Evolutionary conservation across 2,797 vertebrate species (phyloP).

Genomic region (Adrianichthys oophorus): DNA sequence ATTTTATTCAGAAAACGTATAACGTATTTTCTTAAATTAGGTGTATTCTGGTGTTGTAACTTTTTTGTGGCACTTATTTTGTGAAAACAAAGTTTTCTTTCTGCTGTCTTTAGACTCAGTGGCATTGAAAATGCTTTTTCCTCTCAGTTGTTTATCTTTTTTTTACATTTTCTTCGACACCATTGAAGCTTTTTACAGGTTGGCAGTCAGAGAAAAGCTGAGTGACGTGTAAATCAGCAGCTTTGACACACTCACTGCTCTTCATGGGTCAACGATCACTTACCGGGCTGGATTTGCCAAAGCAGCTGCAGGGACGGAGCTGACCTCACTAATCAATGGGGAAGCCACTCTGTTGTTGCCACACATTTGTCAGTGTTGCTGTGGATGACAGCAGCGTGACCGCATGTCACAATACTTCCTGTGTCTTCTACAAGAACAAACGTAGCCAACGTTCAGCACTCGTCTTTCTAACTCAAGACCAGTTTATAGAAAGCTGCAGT

Average conservation of each 20-base stretch:
- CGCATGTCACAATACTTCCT: slow-evolving; percentile 16
- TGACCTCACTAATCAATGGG: slow-evolving; percentile 35
- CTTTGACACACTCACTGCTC: slow-evolving; percentile 22
- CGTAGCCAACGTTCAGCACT: background rate
- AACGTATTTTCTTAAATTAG: too few species aligned
- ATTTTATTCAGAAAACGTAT: too few species aligned
- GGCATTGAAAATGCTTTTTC: background rate
- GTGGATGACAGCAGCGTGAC: slow-evolving; percentile 6
- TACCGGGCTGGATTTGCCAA: slow-evolving; percentile 12
- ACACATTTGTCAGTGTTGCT: slow-evolving; percentile 18
- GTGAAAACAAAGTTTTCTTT: too few species aligned
- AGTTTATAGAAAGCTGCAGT: background rate
- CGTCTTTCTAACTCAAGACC: background rate
- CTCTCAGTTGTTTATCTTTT: slow-evolving; percentile 1
- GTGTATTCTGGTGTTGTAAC: too few species aligned
- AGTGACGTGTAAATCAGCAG: slow-evolving; percentile 25
- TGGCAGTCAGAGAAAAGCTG: background rate
- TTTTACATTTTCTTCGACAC: background rate
- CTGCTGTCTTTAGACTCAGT: too few species aligned
- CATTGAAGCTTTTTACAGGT: slow-evolving; percentile 6
- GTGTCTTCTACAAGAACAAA: slow-evolving; percentile 1
- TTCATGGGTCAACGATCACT: slow-evolving; percentile 37
- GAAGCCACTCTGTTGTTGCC: slow-evolving; percentile 16
- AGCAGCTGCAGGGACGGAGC: slow-evolving; percentile 13
- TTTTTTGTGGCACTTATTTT: too few species aligned